Base-by-base conservation (phyloP, 2,888 invertebrate genomes). In the Coecobrya sp. region DNA sequence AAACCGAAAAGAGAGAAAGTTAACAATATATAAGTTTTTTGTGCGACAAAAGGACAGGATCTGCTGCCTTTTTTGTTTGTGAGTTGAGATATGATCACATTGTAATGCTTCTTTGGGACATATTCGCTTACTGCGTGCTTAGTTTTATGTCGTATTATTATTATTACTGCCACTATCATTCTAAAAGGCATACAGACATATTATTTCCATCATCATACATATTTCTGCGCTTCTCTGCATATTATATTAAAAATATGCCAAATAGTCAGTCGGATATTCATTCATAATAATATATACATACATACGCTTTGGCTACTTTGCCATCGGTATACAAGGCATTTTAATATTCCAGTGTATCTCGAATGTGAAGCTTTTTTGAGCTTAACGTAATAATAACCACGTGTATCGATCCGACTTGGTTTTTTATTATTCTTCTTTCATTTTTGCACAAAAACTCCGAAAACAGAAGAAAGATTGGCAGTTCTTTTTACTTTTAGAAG, bases 71-170 rank as follows among this genome's bases (percentile, higher is more conserved):
- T 84, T 62, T 84, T 59, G 59, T 62, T 84, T 62, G 65, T 36
- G 42, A 84, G 36, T 42, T 76, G 22, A 76, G 73, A 76, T 76
- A 76, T 25, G 45, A 76, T 76, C 73, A 36, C 59, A 82, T 82
- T 82, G 59, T 82, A 59, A 81, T 55, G 55, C 19, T 81, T 55
- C 81, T 81, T 22, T 22, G 25, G 13, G 42, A 70, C 70, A 52
- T 25, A 59, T 42, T 59, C 84, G 19, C 62, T 62, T 36, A 85
- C 22, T 59, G 16, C 30, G n/a, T 73, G 42, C 86, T 73, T 87
- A 36, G 30, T 86, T 87, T 87, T 76, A 87, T 79, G 65, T 11
- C 13, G 49, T 87, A 79, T 79, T 45, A 87, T 76, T 87, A 87
- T 87, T 79, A 59, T 79, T 87, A 79, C 45, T 22, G 22, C 27